phyloP scores from a whole-genome alignment of 2,888 invertebrate species.

The Deroplatys truncata region DNA sequence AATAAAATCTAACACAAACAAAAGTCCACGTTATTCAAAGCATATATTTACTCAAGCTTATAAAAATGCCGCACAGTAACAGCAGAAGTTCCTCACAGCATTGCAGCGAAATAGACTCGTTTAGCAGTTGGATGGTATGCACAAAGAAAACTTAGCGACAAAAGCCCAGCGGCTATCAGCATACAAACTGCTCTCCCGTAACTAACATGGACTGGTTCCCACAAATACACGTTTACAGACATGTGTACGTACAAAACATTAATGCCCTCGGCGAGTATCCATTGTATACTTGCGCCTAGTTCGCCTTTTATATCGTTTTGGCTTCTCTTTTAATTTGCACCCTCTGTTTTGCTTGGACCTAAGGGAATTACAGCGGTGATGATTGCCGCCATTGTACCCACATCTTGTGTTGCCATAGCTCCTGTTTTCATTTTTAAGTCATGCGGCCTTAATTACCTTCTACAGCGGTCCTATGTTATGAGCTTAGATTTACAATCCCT shows the following conservation, averaged over 20 bases:
- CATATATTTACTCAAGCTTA: too few species aligned
- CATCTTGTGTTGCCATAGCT: too few species aligned
- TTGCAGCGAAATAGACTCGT: background rate
- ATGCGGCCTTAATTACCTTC: background rate
- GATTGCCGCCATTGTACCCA: too few species aligned
- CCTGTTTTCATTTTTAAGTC: background rate
- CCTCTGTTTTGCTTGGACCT: background rate
- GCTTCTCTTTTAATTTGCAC: background rate
- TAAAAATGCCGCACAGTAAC: too few species aligned
- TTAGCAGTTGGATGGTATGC: background rate
- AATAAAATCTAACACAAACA: too few species aligned
- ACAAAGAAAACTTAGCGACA: background rate
- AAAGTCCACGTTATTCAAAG: too few species aligned
- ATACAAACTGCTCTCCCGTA: background rate
- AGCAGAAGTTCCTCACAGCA: too few species aligned
- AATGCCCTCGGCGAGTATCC: background rate
- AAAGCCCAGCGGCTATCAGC: background rate
- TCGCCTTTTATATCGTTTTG: background rate
- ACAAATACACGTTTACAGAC: background rate
- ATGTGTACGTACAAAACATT: background rate
- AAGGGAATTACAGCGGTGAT: background rate
- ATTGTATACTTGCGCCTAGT: background rate
- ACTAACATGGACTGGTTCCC: background rate
- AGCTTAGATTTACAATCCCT: background rate
- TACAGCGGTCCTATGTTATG: background rate